A percentile compares a stretch with the other conserved stretches of the same genome.
Conservation (phyloP, 2,797 vertebrate species). For the Poeciliopsis presidionis region DNA sequence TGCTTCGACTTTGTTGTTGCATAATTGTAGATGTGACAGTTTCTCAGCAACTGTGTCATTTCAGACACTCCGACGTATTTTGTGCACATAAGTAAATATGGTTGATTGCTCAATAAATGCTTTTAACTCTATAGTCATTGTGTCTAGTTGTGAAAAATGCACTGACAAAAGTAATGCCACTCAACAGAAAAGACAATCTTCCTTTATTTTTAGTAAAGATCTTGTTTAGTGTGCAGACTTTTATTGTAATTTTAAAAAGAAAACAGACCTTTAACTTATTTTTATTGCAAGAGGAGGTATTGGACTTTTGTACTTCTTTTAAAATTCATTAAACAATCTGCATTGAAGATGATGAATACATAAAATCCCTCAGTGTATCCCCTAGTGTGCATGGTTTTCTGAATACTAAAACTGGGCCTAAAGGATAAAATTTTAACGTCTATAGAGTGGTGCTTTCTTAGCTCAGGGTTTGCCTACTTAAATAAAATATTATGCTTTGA, state of each 20-base stretch:
- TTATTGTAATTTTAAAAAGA: neutral
- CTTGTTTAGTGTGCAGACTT: neutral
- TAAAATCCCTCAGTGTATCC: neutral
- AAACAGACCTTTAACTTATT: neutral
- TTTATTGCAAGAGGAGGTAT: neutral
- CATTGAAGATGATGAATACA: neutral
- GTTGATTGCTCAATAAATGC: neutral
- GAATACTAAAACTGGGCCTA: neutral
- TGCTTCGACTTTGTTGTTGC: slow-evolving; percentile 2
- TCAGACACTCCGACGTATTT: neutral
- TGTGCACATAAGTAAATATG: neutral
- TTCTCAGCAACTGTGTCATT: slow-evolving; percentile 2
- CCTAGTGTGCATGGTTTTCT: neutral
- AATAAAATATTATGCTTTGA: neutral
- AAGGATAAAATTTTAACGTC: neutral
- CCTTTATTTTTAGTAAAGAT: neutral
- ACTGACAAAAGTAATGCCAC: neutral
- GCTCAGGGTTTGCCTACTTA: neutral
- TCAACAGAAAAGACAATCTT: neutral
- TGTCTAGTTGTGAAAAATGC: neutral
- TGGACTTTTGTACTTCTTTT: neutral
- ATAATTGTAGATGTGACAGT: slow-evolving; percentile 3
- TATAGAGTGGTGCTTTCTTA: neutral
- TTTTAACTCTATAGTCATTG: neutral
- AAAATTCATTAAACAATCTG: neutral